phyloP scores from a whole-genome alignment of 1,140 invertebrate genomes.

The Saxidomus purpurata region DNA sequence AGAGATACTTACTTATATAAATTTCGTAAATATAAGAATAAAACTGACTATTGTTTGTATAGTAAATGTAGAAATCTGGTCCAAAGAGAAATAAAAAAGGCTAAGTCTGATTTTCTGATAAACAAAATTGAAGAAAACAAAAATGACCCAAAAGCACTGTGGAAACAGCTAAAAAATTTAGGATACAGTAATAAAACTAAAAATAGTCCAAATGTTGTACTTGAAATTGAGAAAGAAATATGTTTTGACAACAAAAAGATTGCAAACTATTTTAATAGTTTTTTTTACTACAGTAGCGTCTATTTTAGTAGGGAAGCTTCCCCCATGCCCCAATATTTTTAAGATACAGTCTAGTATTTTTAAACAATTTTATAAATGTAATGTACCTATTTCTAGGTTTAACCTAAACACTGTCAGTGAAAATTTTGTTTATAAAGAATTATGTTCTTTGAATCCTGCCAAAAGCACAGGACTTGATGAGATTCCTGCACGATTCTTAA shows the following conservation, averaged over 20 bases:
- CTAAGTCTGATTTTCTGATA: slow-evolving; percentile 12
- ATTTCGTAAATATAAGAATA: slow-evolving; percentile 1
- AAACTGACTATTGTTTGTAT: background rate
- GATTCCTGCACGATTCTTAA: slow-evolving; percentile 42
- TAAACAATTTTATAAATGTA: background rate
- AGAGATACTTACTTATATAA: slow-evolving; percentile 29
- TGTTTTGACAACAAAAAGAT: slow-evolving; percentile 8
- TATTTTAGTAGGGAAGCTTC: slow-evolving; percentile 1
- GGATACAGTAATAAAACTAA: slow-evolving; percentile 10
- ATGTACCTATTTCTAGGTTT: background rate
- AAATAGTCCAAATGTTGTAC: slow-evolving; percentile 2
- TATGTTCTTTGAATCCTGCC: background rate
- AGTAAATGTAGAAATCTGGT: slow-evolving; percentile 29
- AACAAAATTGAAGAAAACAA: slow-evolving; percentile 35
- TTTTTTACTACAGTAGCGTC: slow-evolving; percentile 32
- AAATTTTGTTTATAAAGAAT: slow-evolving; percentile 53
- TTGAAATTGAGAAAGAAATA: slow-evolving; percentile 26
- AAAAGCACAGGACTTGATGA: slow-evolving; percentile 50
- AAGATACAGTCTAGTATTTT: background rate
- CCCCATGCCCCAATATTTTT: background rate
- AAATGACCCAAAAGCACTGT: slow-evolving; percentile 32
- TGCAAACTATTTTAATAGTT: slow-evolving; percentile 5
- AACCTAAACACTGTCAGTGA: background rate
- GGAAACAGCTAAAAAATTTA: background rate
- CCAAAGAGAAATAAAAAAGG: slow-evolving; percentile 33